Evolutionary conservation across 2,888 invertebrate species (phyloP).

Genomic region (Chrysolina americana): DNA sequence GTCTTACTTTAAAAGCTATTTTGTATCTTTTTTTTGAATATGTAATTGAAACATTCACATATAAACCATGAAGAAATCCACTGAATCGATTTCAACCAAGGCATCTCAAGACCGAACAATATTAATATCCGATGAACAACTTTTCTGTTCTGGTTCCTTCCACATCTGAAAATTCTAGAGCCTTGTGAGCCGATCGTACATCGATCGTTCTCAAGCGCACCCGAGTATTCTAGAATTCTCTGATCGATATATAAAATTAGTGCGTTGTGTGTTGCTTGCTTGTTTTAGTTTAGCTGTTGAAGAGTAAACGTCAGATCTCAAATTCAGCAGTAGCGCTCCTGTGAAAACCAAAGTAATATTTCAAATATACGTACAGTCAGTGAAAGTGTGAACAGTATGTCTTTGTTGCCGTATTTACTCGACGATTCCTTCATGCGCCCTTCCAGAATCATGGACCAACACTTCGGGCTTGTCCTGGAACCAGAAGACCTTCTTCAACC

Average conservation of each 20-base stretch:
- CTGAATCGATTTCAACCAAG: too few relatives aligned
- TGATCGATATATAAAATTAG: conserved; percentile 34
- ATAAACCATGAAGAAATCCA: too few relatives aligned
- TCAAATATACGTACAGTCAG: too few relatives aligned
- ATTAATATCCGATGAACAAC: conserved; percentile 35
- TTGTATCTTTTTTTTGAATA: too few relatives aligned
- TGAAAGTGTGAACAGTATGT: conserved; percentile 23
- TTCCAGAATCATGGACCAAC: conserved; percentile 45
- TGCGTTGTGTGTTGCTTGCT: not conserved
- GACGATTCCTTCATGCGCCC: conserved; percentile 39
- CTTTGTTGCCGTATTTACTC: conserved; percentile 38
- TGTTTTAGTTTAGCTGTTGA: too few relatives aligned
- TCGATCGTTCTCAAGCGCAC: conserved; percentile 5
- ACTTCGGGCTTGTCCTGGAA: conserved; percentile 39
- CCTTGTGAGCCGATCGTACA: not conserved
- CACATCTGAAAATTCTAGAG: too few relatives aligned
- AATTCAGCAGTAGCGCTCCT: too few relatives aligned
- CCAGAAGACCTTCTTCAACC: conserved; percentile 44
- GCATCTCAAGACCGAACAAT: not conserved
- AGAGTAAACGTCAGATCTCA: too few relatives aligned
- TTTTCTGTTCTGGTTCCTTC: too few relatives aligned
- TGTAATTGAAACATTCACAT: too few relatives aligned
- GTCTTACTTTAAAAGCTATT: too few relatives aligned
- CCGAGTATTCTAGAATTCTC: conserved; percentile 31
- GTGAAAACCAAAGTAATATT: too few relatives aligned